phyloP scores from a whole-genome alignment of 2,888 invertebrate species.

The Agriotes lineatus region DNA sequence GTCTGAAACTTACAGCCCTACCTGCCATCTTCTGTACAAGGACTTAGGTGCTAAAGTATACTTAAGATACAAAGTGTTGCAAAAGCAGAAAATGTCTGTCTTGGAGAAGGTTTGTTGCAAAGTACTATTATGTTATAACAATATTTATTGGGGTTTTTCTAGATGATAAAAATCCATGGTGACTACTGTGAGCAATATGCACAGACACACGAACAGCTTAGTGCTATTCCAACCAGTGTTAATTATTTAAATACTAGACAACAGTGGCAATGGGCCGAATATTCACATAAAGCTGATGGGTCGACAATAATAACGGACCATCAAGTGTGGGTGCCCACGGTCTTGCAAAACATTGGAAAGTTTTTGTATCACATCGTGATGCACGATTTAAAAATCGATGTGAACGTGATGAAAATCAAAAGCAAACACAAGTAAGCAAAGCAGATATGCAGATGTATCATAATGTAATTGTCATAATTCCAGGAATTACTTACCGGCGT shows the following conservation, averaged over 20 bases:
- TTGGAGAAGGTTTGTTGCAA: slow-evolving; percentile 78
- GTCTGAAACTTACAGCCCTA: slow-evolving; percentile 84
- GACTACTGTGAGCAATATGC: slow-evolving; percentile 60
- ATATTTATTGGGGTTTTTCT: slow-evolving; percentile 29
- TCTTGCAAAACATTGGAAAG: slow-evolving; percentile 78
- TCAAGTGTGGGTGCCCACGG: slow-evolving; percentile 76
- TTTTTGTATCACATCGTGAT: slow-evolving; percentile 90
- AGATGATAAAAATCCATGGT: slow-evolving; percentile 58
- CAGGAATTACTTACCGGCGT: slow-evolving; percentile 78
- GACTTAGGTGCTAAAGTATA: slow-evolving; percentile 79
- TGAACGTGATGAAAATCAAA: slow-evolving; percentile 75
- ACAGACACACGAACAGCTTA: slow-evolving; percentile 50
- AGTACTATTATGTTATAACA: background rate
- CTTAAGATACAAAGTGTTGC: slow-evolving; percentile 75
- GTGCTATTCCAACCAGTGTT: slow-evolving; percentile 53
- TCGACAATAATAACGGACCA: slow-evolving; percentile 63
- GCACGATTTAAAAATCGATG: slow-evolving; percentile 86
- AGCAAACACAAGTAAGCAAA: slow-evolving; percentile 64
- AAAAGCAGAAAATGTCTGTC: slow-evolving; percentile 75
- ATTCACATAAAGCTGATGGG: slow-evolving; percentile 61
- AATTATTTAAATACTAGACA: slow-evolving; percentile 72
- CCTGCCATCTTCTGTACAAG: slow-evolving; percentile 73
- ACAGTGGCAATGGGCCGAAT: slow-evolving; percentile 78
- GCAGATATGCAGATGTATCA: background rate
- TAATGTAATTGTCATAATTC: slow-evolving; percentile 53